Conservation (phyloP, 2,797 vertebrate species). For the Myoxocephalus aenaeus region DNA sequence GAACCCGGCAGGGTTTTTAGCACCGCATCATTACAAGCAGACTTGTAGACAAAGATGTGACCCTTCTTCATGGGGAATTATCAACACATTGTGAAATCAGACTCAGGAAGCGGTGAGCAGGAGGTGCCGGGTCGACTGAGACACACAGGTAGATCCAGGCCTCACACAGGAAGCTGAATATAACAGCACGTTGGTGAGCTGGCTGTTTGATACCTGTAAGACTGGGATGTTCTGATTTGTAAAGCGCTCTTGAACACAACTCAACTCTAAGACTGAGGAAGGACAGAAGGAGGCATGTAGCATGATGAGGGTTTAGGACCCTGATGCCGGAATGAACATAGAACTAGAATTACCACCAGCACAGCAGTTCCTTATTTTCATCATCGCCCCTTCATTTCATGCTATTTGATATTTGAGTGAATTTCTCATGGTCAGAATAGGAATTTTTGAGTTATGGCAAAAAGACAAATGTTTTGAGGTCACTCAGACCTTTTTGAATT, state of each 20-base stretch:
- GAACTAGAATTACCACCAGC: background rate
- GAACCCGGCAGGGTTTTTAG: constrained; percentile 27
- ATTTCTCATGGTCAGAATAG: background rate
- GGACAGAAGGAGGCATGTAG: constrained; percentile 47
- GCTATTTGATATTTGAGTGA: background rate
- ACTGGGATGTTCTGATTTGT: constrained; percentile 39
- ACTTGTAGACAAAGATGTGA: constrained; percentile 18
- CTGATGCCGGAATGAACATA: background rate
- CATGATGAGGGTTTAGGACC: constrained; percentile 27
- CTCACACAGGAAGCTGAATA: constrained; percentile 41
- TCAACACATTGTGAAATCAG: constrained; percentile 37
- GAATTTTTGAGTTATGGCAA: background rate
- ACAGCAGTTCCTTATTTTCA: background rate
- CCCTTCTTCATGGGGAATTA: constrained; percentile 23
- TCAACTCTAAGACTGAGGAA: constrained; percentile 48
- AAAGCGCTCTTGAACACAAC: constrained; percentile 26
- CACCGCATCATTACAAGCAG: constrained; percentile 39
- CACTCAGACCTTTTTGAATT: background rate
- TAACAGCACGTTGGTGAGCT: constrained; percentile 18
- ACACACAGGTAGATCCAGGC: constrained; percentile 7
- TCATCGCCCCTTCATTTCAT: background rate
- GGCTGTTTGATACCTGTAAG: constrained; percentile 24
- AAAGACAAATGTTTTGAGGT: background rate
- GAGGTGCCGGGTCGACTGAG: constrained; percentile 29
- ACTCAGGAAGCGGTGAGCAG: constrained; percentile 6